Evolutionary conservation across 2,113 vertebrate genomes (phyloP).

Genomic region (Shinisaurus crocodilurus): DNA sequence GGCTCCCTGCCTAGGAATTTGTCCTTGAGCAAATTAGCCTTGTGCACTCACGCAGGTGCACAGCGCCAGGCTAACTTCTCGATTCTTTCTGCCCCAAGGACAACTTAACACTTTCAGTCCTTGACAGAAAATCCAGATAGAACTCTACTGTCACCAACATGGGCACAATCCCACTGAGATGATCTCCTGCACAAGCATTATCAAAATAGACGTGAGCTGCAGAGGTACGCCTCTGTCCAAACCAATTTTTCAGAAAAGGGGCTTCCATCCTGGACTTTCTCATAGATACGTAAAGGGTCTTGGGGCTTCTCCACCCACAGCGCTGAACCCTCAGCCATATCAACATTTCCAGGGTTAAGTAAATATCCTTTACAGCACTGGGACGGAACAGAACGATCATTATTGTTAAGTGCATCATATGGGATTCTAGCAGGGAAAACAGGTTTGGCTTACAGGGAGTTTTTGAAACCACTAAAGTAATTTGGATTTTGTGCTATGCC

Average conservation of each 20-base stretch:
- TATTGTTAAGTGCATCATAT: background rate
- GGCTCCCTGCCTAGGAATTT: too few relatives aligned
- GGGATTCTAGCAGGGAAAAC: background rate
- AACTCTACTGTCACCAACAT: background rate
- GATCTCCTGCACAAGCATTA: background rate
- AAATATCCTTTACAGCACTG: background rate
- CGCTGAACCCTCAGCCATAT: background rate
- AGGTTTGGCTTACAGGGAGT: background rate
- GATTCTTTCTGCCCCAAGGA: too few relatives aligned
- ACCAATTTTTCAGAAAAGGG: background rate
- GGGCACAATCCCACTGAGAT: background rate
- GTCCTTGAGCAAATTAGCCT: too few relatives aligned
- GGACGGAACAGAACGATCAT: background rate
- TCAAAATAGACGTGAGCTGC: background rate
- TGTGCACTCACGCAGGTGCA: too few relatives aligned
- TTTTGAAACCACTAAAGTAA: background rate
- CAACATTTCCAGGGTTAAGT: background rate
- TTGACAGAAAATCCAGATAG: background rate
- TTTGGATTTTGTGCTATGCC: background rate
- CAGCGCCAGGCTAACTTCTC: too few relatives aligned
- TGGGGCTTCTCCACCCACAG: background rate
- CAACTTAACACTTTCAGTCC: too few relatives aligned
- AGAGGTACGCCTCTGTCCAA: background rate
- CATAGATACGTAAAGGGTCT: background rate
- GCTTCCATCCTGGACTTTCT: background rate